Conservation (phyloP, 2,113 vertebrate species). For the Cyanoliseus patagonus region DNA sequence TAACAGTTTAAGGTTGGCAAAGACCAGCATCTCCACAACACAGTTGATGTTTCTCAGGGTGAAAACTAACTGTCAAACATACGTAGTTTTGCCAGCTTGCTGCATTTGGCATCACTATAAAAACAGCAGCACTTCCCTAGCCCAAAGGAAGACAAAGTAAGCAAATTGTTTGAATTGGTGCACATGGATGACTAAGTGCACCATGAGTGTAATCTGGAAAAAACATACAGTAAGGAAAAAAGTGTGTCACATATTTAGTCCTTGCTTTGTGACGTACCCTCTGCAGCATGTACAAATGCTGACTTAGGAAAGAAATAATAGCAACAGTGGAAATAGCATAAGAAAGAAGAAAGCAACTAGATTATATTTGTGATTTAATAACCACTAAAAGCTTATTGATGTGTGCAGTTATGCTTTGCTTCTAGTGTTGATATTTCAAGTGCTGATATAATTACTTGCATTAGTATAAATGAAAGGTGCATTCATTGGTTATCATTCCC, state of each 20-base stretch:
- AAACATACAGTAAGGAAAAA: neutral
- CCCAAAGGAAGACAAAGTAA: slow-evolving; percentile 14
- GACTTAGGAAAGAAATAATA: neutral
- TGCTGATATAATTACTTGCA: neutral
- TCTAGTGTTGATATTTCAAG: neutral
- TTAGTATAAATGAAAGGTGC: neutral
- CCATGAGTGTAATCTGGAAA: neutral
- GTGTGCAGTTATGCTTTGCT: neutral
- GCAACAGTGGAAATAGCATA: neutral
- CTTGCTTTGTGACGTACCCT: neutral
- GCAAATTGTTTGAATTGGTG: neutral
- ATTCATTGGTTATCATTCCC: neutral
- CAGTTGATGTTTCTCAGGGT: slow-evolving; percentile 44
- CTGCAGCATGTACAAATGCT: neutral
- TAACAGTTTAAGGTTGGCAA: slow-evolving; percentile 1
- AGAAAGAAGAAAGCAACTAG: neutral
- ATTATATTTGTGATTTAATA: neutral
- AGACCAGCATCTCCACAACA: neutral
- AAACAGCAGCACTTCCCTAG: slow-evolving; percentile 11
- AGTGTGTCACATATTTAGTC: neutral
- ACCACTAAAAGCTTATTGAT: neutral
- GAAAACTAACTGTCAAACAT: neutral
- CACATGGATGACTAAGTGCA: neutral
- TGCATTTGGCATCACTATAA: slow-evolving; percentile 8
- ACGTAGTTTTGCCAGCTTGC: slow-evolving; percentile 17